Evolutionary conservation across 2,113 vertebrate genomes (phyloP), one percentile per base, ranked within the genome.

Genomic region (Crocuta crocuta): DNA sequence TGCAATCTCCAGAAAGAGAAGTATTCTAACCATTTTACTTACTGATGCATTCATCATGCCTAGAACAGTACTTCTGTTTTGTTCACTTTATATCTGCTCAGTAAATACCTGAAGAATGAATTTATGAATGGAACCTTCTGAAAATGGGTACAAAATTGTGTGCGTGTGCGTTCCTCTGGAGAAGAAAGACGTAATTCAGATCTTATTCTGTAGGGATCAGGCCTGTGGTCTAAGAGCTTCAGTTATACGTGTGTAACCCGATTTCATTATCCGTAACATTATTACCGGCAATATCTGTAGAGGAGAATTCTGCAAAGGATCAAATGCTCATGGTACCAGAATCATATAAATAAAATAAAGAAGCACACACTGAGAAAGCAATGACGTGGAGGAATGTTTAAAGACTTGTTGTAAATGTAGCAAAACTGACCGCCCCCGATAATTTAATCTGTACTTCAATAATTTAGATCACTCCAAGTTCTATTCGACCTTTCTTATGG

Each of bases 11-110:
- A 86, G 35, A 31, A 80, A 81, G 74, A 26, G 26, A 94, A 68
- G 10, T 48, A 71, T 65, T 89, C 35, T 39, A 89, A 83, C 26
- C 78, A 26, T 89, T 84, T 92, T 68, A 96, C 85, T 97, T 61
- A 82, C 91, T 50, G 7, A 89, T 15, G 10, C 23, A 87, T 26
- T 12, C 61, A 81, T 43, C 31, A 85, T 58, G 39, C 50, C 33
- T 65, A 73, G 9, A 84, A 58, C 4, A 82, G n/a, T 63, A 58
- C 39, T 70, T 91, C 19, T 84, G 53, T 63, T 74, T 92, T 92
- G 48, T 58, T 81, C 28, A 93, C 33, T 92, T 84, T 85, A 31
- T 71, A 78, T 83, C 76, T 85, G 53, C 12, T 63, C 74, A 53
- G 28, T 85, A 94, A 48, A 88, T 95, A 84, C 31, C 68, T 91